A percentile compares a stretch with the other conserved stretches of the same genome.
Conservation (phyloP, 2,888 invertebrate genomes). For the Caenorhabditis doughertyi region DNA sequence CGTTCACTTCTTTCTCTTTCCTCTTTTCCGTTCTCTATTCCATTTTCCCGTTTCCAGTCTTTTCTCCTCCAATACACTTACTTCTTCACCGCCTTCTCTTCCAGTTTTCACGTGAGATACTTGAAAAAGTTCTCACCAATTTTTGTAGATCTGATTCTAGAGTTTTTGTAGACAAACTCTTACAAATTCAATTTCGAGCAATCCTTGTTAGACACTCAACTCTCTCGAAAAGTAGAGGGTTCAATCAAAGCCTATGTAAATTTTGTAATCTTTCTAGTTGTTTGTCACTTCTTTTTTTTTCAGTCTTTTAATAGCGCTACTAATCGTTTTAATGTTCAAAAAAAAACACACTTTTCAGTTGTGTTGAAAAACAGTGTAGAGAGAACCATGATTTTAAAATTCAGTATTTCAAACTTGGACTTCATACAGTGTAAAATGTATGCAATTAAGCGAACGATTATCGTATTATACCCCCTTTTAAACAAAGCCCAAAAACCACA, state of each 20-base stretch:
- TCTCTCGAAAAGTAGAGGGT: not conserved
- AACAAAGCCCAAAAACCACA: conserved; percentile 27
- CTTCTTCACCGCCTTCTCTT: conserved; percentile 13
- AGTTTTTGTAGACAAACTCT: conserved; percentile 13
- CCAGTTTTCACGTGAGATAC: conserved; percentile 47
- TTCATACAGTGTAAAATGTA: not conserved
- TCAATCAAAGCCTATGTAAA: not conserved
- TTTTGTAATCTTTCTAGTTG: not conserved
- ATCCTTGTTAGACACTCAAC: not conserved
- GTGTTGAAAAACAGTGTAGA: not conserved
- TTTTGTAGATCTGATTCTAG: conserved; percentile 24
- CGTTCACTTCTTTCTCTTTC: conserved; percentile 36
- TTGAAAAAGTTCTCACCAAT: conserved; percentile 49
- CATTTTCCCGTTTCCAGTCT: conserved; percentile 21
- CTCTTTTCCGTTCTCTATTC: conserved; percentile 20
- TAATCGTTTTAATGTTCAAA: not conserved
- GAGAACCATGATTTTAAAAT: not conserved
- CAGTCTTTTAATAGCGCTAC: not conserved
- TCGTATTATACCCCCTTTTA: conserved; percentile 44
- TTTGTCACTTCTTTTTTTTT: too few relatives aligned
- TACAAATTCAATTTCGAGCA: not conserved
- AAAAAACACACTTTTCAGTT: conserved; percentile 4
- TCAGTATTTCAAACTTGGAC: not conserved
- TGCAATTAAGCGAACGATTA: conserved; percentile 58
- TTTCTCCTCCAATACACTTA: conserved; percentile 3